These are phyloP conservation scores for Hephaestus fuliginosus DNA, from an alignment of 2,797 vertebrate genomes.

Conservation along the genomic window DNA sequence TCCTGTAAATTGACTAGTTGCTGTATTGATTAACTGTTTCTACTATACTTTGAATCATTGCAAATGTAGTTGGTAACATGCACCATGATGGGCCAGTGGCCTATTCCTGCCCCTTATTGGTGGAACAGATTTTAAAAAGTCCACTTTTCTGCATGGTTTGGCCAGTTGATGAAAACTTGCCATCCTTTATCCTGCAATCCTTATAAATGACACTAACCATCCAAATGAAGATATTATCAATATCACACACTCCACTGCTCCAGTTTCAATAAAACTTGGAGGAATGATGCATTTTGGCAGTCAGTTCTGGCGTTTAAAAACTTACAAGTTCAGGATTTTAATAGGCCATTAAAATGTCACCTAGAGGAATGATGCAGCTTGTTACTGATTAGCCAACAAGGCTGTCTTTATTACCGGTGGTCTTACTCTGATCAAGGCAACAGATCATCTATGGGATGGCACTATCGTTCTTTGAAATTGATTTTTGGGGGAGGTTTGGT, in stretches of 20 bases:
- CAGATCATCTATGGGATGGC: constrained; percentile 13
- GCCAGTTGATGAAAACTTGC: neutral
- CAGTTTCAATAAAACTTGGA: neutral
- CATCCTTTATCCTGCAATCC: constrained; percentile 3
- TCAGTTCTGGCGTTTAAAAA: constrained; percentile 8
- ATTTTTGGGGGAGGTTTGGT: neutral
- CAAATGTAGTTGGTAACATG: neutral
- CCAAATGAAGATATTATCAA: constrained; percentile 18
- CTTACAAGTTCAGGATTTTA: constrained; percentile 1
- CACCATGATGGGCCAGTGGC: neutral
- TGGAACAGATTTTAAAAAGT: constrained; percentile 2
- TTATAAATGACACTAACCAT: constrained; percentile 24
- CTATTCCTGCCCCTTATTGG: neutral
- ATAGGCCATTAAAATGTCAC: constrained; percentile 12
- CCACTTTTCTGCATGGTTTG: neutral
- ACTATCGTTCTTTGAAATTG: constrained; percentile 19
- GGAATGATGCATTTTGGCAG: constrained; percentile 3
- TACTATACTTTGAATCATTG: neutral
- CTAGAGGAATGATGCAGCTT: constrained; percentile 5
- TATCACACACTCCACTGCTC: constrained; percentile 22
- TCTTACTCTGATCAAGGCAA: constrained; percentile 1
- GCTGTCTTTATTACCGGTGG: neutral
- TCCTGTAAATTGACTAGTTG: neutral
- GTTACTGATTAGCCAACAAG: constrained; percentile 12
- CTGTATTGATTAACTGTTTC: neutral